Evolutionary conservation across 2,113 vertebrate genomes (phyloP), one percentile per base, ranked within the genome.

Genomic region (Equus quagga): DNA sequence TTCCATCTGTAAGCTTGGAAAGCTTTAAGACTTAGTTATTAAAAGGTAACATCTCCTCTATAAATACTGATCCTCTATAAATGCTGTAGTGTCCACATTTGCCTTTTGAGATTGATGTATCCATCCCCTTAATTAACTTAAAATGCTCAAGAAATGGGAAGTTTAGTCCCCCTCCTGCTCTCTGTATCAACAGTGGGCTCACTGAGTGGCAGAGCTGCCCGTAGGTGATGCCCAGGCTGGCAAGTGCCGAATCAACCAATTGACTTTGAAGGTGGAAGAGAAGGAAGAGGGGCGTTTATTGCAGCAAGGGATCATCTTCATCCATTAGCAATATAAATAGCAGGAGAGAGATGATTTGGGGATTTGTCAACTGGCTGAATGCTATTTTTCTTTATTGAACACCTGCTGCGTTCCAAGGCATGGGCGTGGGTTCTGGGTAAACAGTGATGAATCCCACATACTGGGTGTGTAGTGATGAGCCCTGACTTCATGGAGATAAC

Each of bases 21-120:
- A 91, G 54, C 58, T 86, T 21, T 54, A 36, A 72, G 76, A 81
- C 26, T 96, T 92, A 70, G 64, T 88, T 93, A 89, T 69, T 93
- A 44, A 82, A 64, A 94, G 11, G 41, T 70, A 41, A 46, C 13
- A 14, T 85, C 78, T 79, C 26, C 18, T 94, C 65, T 76, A 0
- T 91, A 70, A 87, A 31, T 67, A 54, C 21, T 21, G 21, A 73
- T 60, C 12, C 72, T 94, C 33, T 86, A 0, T 80, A 81, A 94
- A 86, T 78, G 69, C 54, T 44, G 2, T 51, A 10, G 26, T 75
- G 13, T 65, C 24, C 36, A 54, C 26, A 24, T 56, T 94, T 67
- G 14, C 44, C 49, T 82, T 83, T 83, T 83, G 88, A 89, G 67
- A 79, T 82, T 69, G 60, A 11, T 51, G n/a, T 44, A 56, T 56